Conservation (phyloP, 2,888 invertebrate species). For the Cryptocephalus moraei region DNA sequence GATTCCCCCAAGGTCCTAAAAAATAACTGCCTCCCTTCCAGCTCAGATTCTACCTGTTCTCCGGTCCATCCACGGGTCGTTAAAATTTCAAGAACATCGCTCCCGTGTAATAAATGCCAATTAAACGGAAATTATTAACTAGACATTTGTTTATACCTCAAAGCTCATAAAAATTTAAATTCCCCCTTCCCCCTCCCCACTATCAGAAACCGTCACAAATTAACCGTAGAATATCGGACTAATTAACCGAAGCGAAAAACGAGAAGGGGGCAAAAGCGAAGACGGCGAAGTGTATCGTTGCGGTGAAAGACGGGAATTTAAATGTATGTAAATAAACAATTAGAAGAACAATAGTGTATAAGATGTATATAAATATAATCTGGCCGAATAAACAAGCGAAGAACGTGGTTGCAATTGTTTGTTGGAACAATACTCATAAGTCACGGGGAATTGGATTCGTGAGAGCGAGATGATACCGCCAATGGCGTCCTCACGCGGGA, state of each 20-base stretch:
- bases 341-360: conserved; percentile 26
- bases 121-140: background rate
- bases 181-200: too few relatives aligned
- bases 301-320: background rate
- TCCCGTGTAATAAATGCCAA: background rate
- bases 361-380: conserved; percentile 22
- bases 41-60: too few relatives aligned
- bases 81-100: background rate
- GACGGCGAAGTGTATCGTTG: too few relatives aligned
- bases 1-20: too few relatives aligned
- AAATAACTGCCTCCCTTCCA: too few relatives aligned
- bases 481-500: background rate
- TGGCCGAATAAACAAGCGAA: conserved; percentile 26
- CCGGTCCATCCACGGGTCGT: too few relatives aligned
- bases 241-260: too few relatives aligned
- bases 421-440: conserved; percentile 34
- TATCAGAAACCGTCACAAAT: too few relatives aligned
- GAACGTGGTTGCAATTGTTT: conserved; percentile 31
- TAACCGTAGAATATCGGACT: too few relatives aligned
- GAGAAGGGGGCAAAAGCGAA: too few relatives aligned
- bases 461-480: conserved; percentile 15
- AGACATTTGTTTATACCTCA: background rate
- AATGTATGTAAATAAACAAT: conserved; percentile 26
- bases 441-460: conserved; percentile 32
- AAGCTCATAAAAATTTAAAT: too few relatives aligned